These are phyloP conservation scores for Nephrotoma appendiculata DNA, from an alignment of 2,888 invertebrate species.

Conservation along the genomic window DNA sequence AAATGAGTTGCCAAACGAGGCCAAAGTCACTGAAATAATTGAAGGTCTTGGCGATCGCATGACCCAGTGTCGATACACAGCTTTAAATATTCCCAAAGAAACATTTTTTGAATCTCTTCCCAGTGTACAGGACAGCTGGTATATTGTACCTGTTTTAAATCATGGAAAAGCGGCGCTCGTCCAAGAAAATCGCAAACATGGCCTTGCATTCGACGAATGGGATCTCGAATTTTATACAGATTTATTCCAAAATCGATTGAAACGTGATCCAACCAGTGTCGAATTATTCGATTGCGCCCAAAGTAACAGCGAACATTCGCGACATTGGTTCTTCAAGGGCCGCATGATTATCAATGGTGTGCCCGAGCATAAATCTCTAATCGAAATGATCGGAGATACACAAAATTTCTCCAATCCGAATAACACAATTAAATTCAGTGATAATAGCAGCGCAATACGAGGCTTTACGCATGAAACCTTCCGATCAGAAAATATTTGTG, in stretches of 20 bases:
- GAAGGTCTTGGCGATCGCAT: slow-evolving; percentile 73
- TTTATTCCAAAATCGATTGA: slow-evolving; percentile 65
- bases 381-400: slow-evolving; percentile 86
- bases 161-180: slow-evolving; percentile 67
- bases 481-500: slow-evolving; percentile 41
- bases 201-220: slow-evolving; percentile 86
- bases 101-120: slow-evolving; percentile 54
- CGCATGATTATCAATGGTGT: slow-evolving; percentile 70
- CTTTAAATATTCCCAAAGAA: slow-evolving; percentile 43
- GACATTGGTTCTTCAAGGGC: slow-evolving; percentile 99
- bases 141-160: slow-evolving; percentile 66
- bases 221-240: slow-evolving; percentile 83
- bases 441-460: slow-evolving; percentile 89
- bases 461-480: slow-evolving; percentile 62
- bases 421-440: slow-evolving; percentile 93
- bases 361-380: slow-evolving; percentile 60
- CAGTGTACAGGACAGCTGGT: slow-evolving; percentile 59
- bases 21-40: slow-evolving; percentile 19
- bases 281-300: slow-evolving; percentile 97
- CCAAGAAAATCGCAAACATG: slow-evolving; percentile 61
- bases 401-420: slow-evolving; percentile 74
- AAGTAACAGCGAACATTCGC: slow-evolving; percentile 94
- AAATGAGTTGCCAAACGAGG: not conserved
- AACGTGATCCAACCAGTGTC: slow-evolving; percentile 90
- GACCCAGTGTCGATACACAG: slow-evolving; percentile 78